phyloP scores from a whole-genome alignment of 2,888 invertebrate species.

The Drosophila colorata region DNA sequence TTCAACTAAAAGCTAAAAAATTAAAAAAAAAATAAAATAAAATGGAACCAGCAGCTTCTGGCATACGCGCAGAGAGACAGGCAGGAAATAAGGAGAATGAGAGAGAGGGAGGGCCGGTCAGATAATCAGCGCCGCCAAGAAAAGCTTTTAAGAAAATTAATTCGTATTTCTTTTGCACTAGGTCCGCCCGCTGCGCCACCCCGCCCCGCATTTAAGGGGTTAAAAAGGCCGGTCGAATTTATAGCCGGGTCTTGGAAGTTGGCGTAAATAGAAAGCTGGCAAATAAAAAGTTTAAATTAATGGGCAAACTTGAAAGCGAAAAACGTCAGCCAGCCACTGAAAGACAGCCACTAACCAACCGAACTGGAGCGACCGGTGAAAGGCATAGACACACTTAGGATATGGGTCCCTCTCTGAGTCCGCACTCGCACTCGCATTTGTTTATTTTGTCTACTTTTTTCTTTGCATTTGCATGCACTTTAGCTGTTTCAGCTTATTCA shows the following conservation, averaged over 20 bases:
- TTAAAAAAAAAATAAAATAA: not conserved
- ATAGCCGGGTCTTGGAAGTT: conserved; percentile 59
- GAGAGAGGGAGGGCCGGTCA: conserved; percentile 27
- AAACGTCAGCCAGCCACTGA: conserved; percentile 36
- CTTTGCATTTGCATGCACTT: conserved; percentile 45
- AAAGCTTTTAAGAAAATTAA: conserved; percentile 81
- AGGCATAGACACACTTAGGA: conserved; percentile 11
- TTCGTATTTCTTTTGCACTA: conserved; percentile 65
- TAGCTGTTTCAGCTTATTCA: conserved; percentile 49
- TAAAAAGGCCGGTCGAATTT: conserved; percentile 61
- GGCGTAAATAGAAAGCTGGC: conserved; percentile 62
- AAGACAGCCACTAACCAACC: conserved; percentile 23
- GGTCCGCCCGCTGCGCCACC: not conserved
- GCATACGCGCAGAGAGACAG: conserved; percentile 1
- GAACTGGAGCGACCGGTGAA: conserved; percentile 30
- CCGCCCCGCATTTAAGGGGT: conserved; percentile 33
- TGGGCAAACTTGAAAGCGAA: conserved; percentile 75
- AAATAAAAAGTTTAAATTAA: conserved; percentile 76
- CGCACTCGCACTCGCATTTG: conserved; percentile 8
- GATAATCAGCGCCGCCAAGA: conserved; percentile 78
- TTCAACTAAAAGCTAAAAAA: conserved; percentile 57
- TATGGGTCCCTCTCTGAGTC: conserved; percentile 2
- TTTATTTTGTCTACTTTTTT: not conserved
- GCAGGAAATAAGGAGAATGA: conserved; percentile 2
- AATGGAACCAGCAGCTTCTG: conserved; percentile 4